Evolutionary conservation across 2,113 vertebrate species (phyloP).

Genomic region (Pongo abelii): DNA sequence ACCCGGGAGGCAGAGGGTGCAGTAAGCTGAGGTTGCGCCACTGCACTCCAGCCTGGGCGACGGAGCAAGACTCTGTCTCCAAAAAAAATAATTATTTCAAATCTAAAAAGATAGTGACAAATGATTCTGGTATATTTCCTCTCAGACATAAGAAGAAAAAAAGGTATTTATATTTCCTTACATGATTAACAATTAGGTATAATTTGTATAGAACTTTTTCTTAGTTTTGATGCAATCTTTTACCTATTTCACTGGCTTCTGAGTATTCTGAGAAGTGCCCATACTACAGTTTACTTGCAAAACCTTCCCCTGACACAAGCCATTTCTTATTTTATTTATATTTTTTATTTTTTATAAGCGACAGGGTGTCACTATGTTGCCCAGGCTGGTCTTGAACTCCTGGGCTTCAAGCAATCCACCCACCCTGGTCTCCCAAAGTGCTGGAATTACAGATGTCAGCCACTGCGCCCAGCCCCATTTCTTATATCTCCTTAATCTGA

Average conservation of each 20-base stretch:
- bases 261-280: not conserved
- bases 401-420: too few relatives aligned
- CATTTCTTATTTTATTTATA: not conserved
- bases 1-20: too few relatives aligned
- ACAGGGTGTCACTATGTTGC: too few relatives aligned
- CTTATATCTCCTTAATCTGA: not conserved
- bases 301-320: not conserved
- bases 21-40: too few relatives aligned
- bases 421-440: too few relatives aligned
- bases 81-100: not conserved
- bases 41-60: not conserved
- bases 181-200: not conserved
- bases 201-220: not conserved
- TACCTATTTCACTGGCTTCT: not conserved
- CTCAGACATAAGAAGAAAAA: not conserved
- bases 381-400: too few relatives aligned
- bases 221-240: not conserved
- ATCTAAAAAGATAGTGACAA: not conserved
- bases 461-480: not conserved
- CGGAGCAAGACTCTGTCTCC: not conserved
- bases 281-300: constrained; percentile 10
- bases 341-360: too few relatives aligned
- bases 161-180: not conserved
- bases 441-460: too few relatives aligned
- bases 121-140: not conserved